Conservation (phyloP, 1,140 invertebrate genomes). For the Littorina saxatilis region DNA sequence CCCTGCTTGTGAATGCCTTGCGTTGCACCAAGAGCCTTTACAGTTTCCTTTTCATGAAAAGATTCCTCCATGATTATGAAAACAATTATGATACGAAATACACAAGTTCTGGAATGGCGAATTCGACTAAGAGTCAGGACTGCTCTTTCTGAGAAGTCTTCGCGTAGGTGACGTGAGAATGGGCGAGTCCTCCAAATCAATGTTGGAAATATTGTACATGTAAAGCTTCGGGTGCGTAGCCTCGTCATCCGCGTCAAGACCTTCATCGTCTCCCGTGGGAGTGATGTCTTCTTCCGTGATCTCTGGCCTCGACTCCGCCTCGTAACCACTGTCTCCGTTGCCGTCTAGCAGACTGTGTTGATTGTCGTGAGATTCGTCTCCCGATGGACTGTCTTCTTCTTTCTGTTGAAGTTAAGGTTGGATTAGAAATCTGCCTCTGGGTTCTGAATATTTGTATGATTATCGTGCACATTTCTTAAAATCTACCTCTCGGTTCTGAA, state of each 20-base stretch:
- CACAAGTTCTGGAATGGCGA: too few relatives aligned
- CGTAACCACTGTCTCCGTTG: constrained; percentile 66
- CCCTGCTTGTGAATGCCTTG: too few relatives aligned
- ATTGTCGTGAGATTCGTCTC: constrained; percentile 33
- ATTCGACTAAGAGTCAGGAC: constrained; percentile 1
- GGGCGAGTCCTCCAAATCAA: constrained; percentile 36
- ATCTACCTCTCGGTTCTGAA: too few relatives aligned
- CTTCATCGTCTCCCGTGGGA: constrained; percentile 37
- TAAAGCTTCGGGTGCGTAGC: constrained; percentile 30
- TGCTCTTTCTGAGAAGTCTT: constrained; percentile 25
- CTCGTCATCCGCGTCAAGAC: constrained; percentile 21
- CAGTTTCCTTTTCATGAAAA: too few relatives aligned
- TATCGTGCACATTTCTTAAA: too few relatives aligned
- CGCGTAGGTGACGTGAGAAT: constrained; percentile 17
- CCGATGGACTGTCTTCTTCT: constrained; percentile 30
- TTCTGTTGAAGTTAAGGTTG: constrained; percentile 16
- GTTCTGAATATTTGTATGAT: too few relatives aligned
- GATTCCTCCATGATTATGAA: too few relatives aligned
- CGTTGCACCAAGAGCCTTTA: too few relatives aligned
- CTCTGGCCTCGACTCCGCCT: constrained; percentile 63
- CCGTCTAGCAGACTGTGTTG: constrained; percentile 48
- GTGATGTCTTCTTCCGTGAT: constrained; percentile 58
- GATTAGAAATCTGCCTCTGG: not conserved
- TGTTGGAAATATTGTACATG: constrained; percentile 28
- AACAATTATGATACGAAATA: too few relatives aligned